Base-by-base conservation (phyloP, 2,113 vertebrate species). In the Phalacrocorax pelagicus region DNA sequence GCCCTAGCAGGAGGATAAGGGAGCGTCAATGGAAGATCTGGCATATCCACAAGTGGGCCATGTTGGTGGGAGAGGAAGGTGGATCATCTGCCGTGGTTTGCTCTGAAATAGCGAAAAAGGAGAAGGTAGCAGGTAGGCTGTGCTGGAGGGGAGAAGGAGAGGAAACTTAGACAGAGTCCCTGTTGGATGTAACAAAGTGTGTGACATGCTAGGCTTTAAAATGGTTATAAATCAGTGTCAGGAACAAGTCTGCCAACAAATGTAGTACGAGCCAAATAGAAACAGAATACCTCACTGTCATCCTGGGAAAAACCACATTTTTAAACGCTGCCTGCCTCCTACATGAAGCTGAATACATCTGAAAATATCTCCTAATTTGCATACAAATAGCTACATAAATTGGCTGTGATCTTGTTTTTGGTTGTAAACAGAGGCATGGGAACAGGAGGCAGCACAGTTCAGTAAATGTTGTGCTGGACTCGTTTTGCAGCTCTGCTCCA, bases 331-430 rank as follows among this genome's bases (percentile, higher is more conserved):
- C 44, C 57, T 97, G 59, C 86, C 93, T 97, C 80, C 81, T 88
- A 92, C 88, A 77, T 88, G 96, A 94, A 97, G 73, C 86, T 49
- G 52, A 96, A 95, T 82, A 88, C 84, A 75, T 91, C 91, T 86
- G 84, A 97, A 98, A 97, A 96, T 96, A 96, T 92, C 91, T 57
- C 74, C 72, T 78, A 96, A 97, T 98, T 98, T 97, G 71, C 97
- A 97, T 97, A 95, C 96, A 97, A 98, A 97, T 94, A 98, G 92
- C 92, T 92, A 82, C 92, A 94, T 95, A 97, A 97, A 97, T 97
- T 97, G 85, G 93, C 54, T 90, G 95, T 94, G 70, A 96, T 95
- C 85, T 97, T 96, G 95, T 83, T 96, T 95, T 77, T 86, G 87
- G 71, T 96, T 96, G 81, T 97, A 97, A 97, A 97, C 86, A 96